Conservation (phyloP, 2,113 vertebrate genomes). For the Halcyon malimbica region DNA sequence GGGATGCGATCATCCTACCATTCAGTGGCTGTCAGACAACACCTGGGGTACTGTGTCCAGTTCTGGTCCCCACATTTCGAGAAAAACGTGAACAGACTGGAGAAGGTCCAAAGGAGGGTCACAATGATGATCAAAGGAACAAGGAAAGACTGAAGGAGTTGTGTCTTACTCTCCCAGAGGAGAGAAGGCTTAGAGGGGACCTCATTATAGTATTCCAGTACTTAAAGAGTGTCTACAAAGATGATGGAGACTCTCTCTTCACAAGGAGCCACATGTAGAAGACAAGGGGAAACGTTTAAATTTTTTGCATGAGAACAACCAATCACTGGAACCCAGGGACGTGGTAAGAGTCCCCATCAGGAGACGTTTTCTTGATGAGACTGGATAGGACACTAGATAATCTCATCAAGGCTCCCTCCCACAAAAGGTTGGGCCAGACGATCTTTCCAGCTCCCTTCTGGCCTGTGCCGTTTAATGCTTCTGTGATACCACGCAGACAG, state of each 20-base stretch:
- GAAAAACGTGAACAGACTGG: background rate
- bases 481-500: rapidly evolving
- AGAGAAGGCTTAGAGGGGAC: background rate
- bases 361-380: background rate
- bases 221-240: background rate
- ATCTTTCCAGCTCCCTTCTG: background rate
- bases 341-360: rapidly evolving
- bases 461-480: background rate
- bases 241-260: background rate
- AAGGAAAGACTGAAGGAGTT: background rate
- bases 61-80: background rate
- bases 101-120: background rate
- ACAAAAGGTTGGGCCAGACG: rapidly evolving
- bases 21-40: background rate
- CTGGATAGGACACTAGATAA: background rate
- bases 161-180: background rate
- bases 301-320: background rate
- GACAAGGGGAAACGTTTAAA: background rate
- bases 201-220: background rate
- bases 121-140: background rate
- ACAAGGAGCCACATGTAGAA: background rate
- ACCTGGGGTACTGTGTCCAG: too few species aligned
- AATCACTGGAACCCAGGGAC: background rate
- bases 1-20: background rate
- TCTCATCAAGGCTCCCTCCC: background rate